These are phyloP conservation scores for Schizopygopsis pylzovi DNA, from an alignment of 2,797 vertebrate genomes.

Conservation along the genomic window DNA sequence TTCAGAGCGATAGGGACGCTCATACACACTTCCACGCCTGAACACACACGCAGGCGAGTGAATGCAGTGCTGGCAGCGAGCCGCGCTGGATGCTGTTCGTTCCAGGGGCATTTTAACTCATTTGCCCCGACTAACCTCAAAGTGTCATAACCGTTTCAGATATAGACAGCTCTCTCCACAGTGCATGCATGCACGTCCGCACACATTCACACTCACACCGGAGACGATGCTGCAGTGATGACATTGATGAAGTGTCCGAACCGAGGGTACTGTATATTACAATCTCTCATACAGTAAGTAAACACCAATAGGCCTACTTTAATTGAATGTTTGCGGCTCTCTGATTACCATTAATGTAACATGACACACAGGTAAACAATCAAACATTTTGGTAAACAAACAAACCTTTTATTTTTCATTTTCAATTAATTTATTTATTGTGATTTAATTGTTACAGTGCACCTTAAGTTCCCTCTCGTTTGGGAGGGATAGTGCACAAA, in stretches of 20 bases:
- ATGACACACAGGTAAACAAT: background rate
- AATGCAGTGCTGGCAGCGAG: constrained; percentile 65
- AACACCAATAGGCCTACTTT: background rate
- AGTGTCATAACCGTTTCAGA: constrained; percentile 80
- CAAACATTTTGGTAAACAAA: background rate
- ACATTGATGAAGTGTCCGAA: constrained; percentile 11
- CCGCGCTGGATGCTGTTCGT: constrained; percentile 67
- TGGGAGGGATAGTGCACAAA: background rate
- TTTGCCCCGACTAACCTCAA: constrained; percentile 77
- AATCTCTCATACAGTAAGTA: background rate
- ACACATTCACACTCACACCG: constrained; percentile 29
- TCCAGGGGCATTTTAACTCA: constrained; percentile 75
- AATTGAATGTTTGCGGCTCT: background rate
- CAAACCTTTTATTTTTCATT: background rate
- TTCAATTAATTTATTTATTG: background rate
- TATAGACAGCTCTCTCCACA: constrained; percentile 24
- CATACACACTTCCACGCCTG: constrained; percentile 35
- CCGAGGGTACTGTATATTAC: background rate
- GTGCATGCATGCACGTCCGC: background rate
- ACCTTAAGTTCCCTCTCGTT: background rate
- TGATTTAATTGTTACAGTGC: background rate
- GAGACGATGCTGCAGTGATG: background rate
- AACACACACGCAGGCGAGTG: constrained; percentile 38
- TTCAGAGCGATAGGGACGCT: constrained; percentile 57
- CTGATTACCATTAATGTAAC: background rate